Conservation (phyloP, 2,888 invertebrate species). For the Seira musarum region DNA sequence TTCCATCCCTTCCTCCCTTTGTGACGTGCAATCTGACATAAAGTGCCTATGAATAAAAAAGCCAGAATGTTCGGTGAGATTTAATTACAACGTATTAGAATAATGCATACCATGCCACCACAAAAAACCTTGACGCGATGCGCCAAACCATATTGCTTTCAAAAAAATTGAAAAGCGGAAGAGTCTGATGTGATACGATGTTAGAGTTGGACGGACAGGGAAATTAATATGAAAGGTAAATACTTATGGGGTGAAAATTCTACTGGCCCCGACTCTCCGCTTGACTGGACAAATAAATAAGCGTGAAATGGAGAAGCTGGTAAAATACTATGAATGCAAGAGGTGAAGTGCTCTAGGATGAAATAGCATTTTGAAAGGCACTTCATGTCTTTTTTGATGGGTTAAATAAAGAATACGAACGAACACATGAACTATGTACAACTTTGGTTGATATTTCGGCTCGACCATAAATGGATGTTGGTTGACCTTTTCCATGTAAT, state of each 20-base stretch:
- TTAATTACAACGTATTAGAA: slow-evolving; percentile 2
- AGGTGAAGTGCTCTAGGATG: too few relatives aligned
- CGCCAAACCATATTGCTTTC: background rate
- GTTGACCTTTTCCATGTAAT: too few relatives aligned
- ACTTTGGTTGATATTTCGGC: too few relatives aligned
- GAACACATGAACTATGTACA: too few relatives aligned
- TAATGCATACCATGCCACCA: background rate
- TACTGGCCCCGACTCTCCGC: too few relatives aligned
- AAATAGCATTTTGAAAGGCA: too few relatives aligned
- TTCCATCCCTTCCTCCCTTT: background rate
- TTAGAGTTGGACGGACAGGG: background rate
- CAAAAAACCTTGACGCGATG: background rate
- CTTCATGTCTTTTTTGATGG: too few relatives aligned
- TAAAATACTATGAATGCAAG: too few relatives aligned
- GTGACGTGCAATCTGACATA: slow-evolving; percentile 14
- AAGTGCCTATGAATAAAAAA: slow-evolving; percentile 12
- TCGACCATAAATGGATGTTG: too few relatives aligned
- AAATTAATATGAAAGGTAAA: slow-evolving; percentile 19
- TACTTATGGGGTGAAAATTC: background rate
- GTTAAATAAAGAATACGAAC: too few relatives aligned
- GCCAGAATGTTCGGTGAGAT: slow-evolving; percentile 2
- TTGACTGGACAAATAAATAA: too few relatives aligned
- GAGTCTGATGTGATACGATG: background rate
- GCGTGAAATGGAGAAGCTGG: too few relatives aligned
- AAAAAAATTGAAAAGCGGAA: slow-evolving; percentile 5